A percentile compares a stretch with the other conserved stretches of the same genome.
phyloP scores from a whole-genome alignment of 2,888 invertebrate genomes.

The Lacanobia wlatinum region DNA sequence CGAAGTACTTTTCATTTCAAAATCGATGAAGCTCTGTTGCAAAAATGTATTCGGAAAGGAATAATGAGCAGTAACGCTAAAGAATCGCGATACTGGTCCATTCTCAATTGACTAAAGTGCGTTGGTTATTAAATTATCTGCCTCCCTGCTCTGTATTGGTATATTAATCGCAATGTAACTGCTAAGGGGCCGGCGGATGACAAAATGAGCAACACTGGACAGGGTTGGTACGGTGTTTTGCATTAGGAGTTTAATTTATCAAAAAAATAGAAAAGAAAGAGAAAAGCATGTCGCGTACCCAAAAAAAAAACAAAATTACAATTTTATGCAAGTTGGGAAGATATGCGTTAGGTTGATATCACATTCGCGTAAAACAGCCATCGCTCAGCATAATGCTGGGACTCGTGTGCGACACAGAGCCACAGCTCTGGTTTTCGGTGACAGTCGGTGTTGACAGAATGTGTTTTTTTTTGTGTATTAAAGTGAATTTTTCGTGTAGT shows the following conservation, averaged over 20 bases:
- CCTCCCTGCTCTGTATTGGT: constrained; percentile 46
- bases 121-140: constrained; percentile 67
- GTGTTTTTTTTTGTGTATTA: too few relatives aligned
- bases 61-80: constrained; percentile 33
- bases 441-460: too few relatives aligned
- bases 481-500: too few relatives aligned
- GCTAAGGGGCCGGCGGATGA: constrained; percentile 58
- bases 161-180: constrained; percentile 69
- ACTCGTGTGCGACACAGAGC: too few relatives aligned
- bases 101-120: constrained; percentile 37
- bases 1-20: not conserved
- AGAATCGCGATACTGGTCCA: not conserved
- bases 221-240: constrained; percentile 52
- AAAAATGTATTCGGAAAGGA: not conserved
- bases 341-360: too few relatives aligned
- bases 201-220: constrained; percentile 54
- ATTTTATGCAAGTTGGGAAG: too few relatives aligned
- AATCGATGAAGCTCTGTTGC: not conserved
- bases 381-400: too few relatives aligned
- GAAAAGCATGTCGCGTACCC: too few relatives aligned
- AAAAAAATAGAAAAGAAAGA: too few relatives aligned
- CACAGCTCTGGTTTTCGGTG: too few relatives aligned
- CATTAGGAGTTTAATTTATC: not conserved
- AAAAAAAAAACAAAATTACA: too few relatives aligned
- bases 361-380: too few relatives aligned